A percentile compares a stretch with the other conserved stretches of the same genome.
phyloP scores from a whole-genome alignment of 2,113 vertebrate genomes.

The Aldabrachelys gigantea region DNA sequence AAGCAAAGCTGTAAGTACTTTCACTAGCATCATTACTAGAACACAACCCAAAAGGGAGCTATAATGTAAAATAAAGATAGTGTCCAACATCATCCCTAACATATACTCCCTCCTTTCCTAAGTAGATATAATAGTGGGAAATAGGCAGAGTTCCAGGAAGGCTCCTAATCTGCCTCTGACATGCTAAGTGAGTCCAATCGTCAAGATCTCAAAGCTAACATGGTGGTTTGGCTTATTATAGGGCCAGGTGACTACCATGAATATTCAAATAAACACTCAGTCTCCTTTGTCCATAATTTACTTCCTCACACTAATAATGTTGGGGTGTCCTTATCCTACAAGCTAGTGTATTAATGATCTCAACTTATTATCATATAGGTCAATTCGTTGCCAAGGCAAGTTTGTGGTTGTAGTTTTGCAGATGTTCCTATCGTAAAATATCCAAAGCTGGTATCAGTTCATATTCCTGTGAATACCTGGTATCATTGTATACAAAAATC shows the following conservation, averaged over 20 bases:
- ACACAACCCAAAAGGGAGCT: too few relatives aligned
- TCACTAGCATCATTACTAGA: too few relatives aligned
- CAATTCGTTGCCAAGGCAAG: neutral
- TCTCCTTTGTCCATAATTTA: neutral
- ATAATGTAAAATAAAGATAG: too few relatives aligned
- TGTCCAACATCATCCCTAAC: too few relatives aligned
- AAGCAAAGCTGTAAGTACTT: too few relatives aligned
- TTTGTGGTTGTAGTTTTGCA: neutral
- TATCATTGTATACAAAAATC: neutral
- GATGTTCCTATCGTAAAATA: neutral
- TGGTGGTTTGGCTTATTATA: neutral
- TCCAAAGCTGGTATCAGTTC: neutral
- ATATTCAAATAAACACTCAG: neutral
- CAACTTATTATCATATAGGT: neutral
- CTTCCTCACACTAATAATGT: neutral
- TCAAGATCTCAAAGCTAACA: neutral
- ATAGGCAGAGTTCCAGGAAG: neutral
- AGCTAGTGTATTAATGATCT: neutral
- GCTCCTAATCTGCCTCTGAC: neutral
- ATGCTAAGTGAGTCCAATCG: neutral
- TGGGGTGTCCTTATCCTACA: neutral
- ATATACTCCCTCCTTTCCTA: neutral
- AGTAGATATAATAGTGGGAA: neutral
- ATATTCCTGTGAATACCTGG: neutral
- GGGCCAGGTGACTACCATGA: too few relatives aligned